A percentile compares a stretch with the other conserved stretches of the same genome.
These are phyloP conservation scores for Rhyacophila brunnea DNA, from an alignment of 1,140 invertebrate species.

Conservation along the genomic window DNA sequence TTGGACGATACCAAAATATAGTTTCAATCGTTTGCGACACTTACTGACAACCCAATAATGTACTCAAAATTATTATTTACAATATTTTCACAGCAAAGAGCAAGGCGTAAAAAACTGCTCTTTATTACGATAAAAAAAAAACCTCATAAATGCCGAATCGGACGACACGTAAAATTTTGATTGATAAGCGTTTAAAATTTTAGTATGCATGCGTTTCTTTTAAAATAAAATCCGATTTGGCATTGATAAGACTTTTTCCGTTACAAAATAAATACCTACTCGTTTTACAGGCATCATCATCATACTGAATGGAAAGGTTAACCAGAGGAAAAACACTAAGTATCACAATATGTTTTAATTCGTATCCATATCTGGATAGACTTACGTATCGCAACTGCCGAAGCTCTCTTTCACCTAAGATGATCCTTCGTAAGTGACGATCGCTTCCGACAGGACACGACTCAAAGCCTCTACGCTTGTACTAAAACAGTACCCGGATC, in stretches of 20 bases:
- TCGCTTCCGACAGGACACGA: no score
- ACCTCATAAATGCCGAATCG: constrained; percentile 5
- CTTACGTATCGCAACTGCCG: no score
- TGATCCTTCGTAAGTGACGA: no score
- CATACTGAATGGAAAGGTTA: constrained; percentile 1
- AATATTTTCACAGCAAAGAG: constrained; percentile 6
- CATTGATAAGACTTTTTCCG: background rate
- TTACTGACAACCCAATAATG: background rate
- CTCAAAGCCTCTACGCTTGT: background rate
- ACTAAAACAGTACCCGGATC: background rate
- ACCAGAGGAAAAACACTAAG: background rate
- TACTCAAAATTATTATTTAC: background rate
- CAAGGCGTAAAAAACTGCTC: background rate
- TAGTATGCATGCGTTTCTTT: background rate
- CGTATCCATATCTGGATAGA: background rate
- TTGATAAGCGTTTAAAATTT: constrained; percentile 2
- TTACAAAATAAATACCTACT: constrained; percentile 1
- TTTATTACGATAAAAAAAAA: constrained; percentile 6
- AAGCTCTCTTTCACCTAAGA: no score
- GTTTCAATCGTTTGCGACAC: no score
- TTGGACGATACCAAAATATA: no score
- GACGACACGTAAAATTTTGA: background rate
- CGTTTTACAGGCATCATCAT: background rate
- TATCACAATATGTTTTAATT: constrained; percentile 9
- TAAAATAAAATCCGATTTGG: background rate